These are phyloP conservation scores for Notolabrus celidotus DNA, from an alignment of 2,797 vertebrate species.

Conservation along the genomic window DNA sequence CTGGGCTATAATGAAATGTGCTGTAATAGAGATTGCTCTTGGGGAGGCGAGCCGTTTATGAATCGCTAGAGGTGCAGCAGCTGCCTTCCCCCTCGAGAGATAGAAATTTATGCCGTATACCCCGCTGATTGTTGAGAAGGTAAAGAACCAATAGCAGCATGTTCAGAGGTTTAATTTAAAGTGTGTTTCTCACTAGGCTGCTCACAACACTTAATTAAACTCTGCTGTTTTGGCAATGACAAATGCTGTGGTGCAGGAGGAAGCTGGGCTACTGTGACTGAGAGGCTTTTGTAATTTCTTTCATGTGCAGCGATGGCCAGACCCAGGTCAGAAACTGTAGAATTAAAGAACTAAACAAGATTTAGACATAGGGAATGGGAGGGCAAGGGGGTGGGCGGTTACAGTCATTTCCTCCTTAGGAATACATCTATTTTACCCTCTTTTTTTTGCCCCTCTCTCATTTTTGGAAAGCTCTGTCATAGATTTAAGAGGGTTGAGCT, in stretches of 20 bases:
- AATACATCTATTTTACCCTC: conserved; percentile 71
- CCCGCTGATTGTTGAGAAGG: conserved; percentile 96
- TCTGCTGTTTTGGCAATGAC: conserved; percentile 99
- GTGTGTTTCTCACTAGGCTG: conserved; percentile 99
- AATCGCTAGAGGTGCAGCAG: conserved; percentile 90
- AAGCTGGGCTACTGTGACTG: conserved; percentile 92
- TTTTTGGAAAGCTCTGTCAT: conserved; percentile 83
- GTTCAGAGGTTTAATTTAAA: conserved; percentile 99
- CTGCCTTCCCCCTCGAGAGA: conserved; percentile 90
- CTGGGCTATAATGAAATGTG: conserved; percentile 92
- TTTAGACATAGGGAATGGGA: conserved; percentile 80
- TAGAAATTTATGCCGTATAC: conserved; percentile 93
- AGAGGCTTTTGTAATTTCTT: conserved; percentile 95
- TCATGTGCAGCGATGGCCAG: conserved; percentile 91
- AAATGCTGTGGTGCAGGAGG: conserved; percentile 95
- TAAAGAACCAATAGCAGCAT: conserved; percentile 97
- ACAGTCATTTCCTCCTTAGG: conserved; percentile 83
- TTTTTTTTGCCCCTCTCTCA: conserved; percentile 73
- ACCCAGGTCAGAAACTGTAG: conserved; percentile 91
- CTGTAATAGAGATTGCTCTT: conserved; percentile 90
- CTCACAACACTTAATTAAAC: conserved; percentile 99
- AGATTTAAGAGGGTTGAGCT: conserved; percentile 84
- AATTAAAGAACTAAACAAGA: conserved; percentile 90
- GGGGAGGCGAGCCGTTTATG: conserved; percentile 90
- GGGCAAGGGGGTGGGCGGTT: conserved; percentile 77